Base-by-base conservation (phyloP, 2,113 vertebrate genomes). In the Accipiter cooperii region DNA sequence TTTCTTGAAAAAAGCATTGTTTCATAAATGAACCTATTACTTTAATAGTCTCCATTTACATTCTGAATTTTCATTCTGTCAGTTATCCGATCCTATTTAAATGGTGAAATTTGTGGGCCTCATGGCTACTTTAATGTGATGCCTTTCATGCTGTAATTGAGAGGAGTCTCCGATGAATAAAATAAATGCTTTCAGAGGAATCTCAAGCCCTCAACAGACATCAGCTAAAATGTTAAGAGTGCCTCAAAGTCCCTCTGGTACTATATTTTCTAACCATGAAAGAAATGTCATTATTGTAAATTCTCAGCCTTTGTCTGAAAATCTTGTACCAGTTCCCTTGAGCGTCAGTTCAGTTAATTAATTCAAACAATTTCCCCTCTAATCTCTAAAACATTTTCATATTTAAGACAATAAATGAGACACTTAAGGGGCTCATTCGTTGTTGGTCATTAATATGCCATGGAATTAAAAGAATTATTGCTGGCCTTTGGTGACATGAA, bases 331-430 rank as follows among this genome's bases (percentile, higher is more conserved):
- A 89, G 92, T 94, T 98, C 98, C 97, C 98, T 83, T 96, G 97
- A 98, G 98, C 49, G 10, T 75, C 96, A 97, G 97, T 97, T 98
- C 93, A 96, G 94, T 98, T 98, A 98, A 98, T 98, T 98, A 98
- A 98, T 98, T 98, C 98, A 98, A 98, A 98, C 92, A 98, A 98
- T 98, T 98, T 98, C 91, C 79, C 93, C 78, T 97, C 91, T 98
- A 98, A 98, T 98, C 97, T 98, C 89, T 98, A 96, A 98, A 98
- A 98, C 89, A 98, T 98, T 98, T 98, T 98, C 97, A 97, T 98
- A 98, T 98, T 98, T 98, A 98, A 98, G 97, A 98, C 97, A 98
- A 98, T 98, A 98, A 98, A 98, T 98, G 96, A 95, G 96, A 93
- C 93, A 98, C 97, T 98, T 98, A 98, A 97, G 98, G 97, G 96